A percentile compares a stretch with the other conserved stretches of the same genome.
Evolutionary conservation across 1,140 invertebrate genomes (phyloP).

Genomic region (Macrosteles quadrilineatus): DNA sequence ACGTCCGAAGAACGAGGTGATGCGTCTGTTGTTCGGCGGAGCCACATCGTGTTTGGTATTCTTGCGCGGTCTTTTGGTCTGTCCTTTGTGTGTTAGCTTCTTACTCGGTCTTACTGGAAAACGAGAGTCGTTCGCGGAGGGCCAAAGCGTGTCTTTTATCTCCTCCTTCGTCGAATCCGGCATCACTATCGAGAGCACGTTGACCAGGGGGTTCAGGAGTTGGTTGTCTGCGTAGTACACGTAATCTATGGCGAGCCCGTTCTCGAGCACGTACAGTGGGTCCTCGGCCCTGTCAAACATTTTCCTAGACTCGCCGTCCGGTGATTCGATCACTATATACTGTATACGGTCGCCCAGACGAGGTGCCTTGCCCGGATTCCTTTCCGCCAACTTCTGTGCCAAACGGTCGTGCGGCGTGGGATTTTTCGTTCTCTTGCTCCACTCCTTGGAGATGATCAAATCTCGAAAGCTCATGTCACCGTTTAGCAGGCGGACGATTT

Average conservation of each 20-base stretch:
- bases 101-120: neutral
- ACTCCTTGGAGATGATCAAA: slow-evolving; percentile 2
- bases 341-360: neutral
- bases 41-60: neutral
- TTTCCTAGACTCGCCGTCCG: neutral
- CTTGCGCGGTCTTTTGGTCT: neutral
- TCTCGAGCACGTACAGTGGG: neutral
- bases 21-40: neutral
- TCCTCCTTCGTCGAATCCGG: neutral
- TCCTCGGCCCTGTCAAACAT: neutral
- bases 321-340: neutral
- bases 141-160: slow-evolving; percentile 1
- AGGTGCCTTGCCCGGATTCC: neutral
- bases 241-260: neutral
- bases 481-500: neutral
- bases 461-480: neutral
- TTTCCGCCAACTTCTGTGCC: neutral
- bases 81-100: neutral
- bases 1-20: neutral
- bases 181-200: neutral
- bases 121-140: neutral
- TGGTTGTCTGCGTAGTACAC: slow-evolving; percentile 7
- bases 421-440: neutral
- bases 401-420: neutral
- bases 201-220: neutral